phyloP scores from a whole-genome alignment of 2,797 vertebrate genomes.

The Podarcis lilfordi region DNA sequence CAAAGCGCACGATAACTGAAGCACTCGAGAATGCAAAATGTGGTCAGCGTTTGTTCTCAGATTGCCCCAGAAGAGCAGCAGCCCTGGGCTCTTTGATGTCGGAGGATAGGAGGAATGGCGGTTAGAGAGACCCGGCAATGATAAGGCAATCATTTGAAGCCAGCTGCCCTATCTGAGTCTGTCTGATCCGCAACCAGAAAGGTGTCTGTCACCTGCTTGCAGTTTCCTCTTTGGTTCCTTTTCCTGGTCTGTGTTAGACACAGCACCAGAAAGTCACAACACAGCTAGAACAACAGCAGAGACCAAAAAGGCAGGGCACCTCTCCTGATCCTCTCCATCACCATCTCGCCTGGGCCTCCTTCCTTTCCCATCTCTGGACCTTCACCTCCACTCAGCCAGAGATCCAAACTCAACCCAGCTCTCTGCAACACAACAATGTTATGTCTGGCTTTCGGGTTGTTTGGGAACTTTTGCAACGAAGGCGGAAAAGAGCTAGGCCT shows the following conservation, averaged over 20 bases:
- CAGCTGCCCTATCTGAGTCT: neutral
- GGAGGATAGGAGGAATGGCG: neutral
- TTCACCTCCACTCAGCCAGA: neutral
- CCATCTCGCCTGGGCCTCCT: neutral
- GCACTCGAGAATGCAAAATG: neutral
- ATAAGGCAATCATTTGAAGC: neutral
- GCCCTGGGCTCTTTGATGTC: neutral
- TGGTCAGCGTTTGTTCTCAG: neutral
- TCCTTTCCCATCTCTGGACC: neutral
- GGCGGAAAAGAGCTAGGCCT: neutral
- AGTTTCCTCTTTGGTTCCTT: neutral
- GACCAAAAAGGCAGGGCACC: no score
- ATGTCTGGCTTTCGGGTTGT: neutral
- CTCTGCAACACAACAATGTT: neutral
- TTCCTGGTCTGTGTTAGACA: neutral
- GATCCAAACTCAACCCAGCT: neutral
- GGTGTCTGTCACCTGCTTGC: neutral
- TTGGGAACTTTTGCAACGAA: neutral
- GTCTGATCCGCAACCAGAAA: neutral
- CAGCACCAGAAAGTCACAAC: neutral
- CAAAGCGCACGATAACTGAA: neutral
- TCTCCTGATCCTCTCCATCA: neutral
- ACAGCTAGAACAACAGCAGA: neutral
- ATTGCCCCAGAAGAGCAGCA: neutral
- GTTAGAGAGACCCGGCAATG: neutral